Percentiles rank a stretch among this genome's conserved stretches.
Conservation (phyloP, 2,888 invertebrate genomes). For the Cataglyphis livida region DNA sequence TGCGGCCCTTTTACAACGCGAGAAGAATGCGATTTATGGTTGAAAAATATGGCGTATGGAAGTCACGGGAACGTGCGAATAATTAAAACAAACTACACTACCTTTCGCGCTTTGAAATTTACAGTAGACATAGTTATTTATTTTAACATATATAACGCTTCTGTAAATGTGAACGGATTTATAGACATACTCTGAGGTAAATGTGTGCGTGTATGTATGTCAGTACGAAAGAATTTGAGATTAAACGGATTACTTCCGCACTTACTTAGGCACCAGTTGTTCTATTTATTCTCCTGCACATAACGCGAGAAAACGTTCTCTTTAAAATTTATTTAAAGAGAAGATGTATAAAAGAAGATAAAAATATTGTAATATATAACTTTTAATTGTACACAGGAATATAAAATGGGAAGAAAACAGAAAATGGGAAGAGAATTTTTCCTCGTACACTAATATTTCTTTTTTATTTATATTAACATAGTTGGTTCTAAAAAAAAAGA, state of each 20-base stretch:
- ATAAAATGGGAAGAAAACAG: too few relatives aligned
- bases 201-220: background rate
- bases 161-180: constrained; percentile 21
- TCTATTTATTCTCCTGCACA: background rate
- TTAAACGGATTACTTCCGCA: constrained; percentile 32
- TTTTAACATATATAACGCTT: background rate
- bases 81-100: constrained; percentile 28
- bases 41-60: background rate
- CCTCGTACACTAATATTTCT: background rate
- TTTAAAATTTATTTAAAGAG: constrained; percentile 8
- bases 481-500: background rate
- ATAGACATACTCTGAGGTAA: background rate
- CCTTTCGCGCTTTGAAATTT: constrained; percentile 4
- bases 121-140: constrained; percentile 17
- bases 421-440: background rate
- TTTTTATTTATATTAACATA: background rate
- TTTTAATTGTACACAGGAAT: background rate
- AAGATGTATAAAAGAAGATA: constrained; percentile 4
- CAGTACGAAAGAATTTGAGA: constrained; percentile 23
- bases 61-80: background rate
- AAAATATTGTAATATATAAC: background rate
- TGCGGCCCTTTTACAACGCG: constrained; percentile 21
- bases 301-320: background rate
- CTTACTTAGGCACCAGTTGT: constrained; percentile 24
- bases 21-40: constrained; percentile 35